Conservation (phyloP, 2,888 invertebrate genomes). For the Prionchulus punctatus region DNA sequence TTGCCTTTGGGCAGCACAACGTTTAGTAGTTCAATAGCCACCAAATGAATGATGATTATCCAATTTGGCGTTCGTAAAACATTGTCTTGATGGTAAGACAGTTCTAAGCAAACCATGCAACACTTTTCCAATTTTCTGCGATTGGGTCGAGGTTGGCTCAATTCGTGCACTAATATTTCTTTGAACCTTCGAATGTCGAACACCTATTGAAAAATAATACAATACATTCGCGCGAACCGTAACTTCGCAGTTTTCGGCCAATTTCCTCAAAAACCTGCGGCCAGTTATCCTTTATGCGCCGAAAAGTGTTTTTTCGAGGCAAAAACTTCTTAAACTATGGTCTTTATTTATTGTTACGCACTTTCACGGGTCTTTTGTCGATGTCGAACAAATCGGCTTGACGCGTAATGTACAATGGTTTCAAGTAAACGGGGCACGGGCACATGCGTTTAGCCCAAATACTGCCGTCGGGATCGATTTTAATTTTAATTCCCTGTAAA, state of each 20-base stretch:
- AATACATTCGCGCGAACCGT: too few relatives aligned
- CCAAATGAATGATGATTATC: constrained; percentile 14
- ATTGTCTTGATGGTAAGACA: constrained; percentile 9
- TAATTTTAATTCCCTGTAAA: constrained; percentile 13
- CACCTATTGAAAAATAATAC: constrained; percentile 11
- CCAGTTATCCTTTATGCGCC: too few relatives aligned
- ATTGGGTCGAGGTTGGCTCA: constrained; percentile 6
- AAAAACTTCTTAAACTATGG: too few relatives aligned
- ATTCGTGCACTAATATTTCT: constrained; percentile 11
- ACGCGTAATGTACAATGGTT: constrained; percentile 14
- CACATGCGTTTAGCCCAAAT: constrained; percentile 17
- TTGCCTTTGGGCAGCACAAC: constrained; percentile 13
- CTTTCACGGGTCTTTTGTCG: constrained; percentile 13
- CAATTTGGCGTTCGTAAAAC: constrained; percentile 12
- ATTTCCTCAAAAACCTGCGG: too few relatives aligned
- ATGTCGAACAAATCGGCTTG: constrained; percentile 11
- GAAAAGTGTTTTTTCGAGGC: too few relatives aligned
- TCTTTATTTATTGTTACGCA: too few relatives aligned
- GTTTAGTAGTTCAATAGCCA: constrained; percentile 14
- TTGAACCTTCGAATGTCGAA: constrained; percentile 14
- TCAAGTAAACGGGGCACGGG: constrained; percentile 13
- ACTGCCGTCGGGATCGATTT: constrained; percentile 17
- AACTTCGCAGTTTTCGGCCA: too few relatives aligned
- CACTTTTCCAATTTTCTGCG: constrained; percentile 12
- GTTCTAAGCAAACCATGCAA: constrained; percentile 13